A percentile compares a stretch with the other conserved stretches of the same genome.
These are phyloP conservation scores for Alces alces DNA, from an alignment of 2,113 vertebrate genomes.

Conservation along the genomic window DNA sequence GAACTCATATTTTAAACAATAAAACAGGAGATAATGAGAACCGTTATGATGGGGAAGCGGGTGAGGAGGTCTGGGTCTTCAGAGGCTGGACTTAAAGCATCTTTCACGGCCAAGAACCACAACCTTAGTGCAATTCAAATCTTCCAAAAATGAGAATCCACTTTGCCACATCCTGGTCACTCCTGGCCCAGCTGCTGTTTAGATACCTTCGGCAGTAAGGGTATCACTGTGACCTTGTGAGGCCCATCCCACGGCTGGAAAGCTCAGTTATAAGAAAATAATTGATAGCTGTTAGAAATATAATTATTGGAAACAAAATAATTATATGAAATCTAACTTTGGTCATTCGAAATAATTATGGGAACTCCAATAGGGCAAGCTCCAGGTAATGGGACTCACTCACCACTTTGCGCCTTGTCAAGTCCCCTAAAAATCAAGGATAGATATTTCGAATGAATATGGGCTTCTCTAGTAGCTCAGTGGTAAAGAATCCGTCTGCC, in stretches of 20 bases:
- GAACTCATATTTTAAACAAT: too few relatives aligned
- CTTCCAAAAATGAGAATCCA: too few relatives aligned
- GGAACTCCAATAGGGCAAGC: rapidly evolving
- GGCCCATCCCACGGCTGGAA: background rate
- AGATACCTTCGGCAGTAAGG: background rate
- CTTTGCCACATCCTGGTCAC: rapidly evolving
- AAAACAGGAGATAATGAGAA: background rate
- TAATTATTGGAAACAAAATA: background rate
- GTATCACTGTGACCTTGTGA: too few relatives aligned
- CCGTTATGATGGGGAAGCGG: rapidly evolving
- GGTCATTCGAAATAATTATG: background rate
- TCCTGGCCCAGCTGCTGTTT: too few relatives aligned
- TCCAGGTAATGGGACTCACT: rapidly evolving
- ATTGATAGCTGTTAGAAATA: background rate
- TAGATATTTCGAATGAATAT: background rate
- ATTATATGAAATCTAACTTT: background rate
- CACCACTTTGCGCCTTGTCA: rapidly evolving
- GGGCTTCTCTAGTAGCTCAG: background rate
- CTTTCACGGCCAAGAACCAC: background rate
- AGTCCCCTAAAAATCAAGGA: background rate
- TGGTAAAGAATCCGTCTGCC: background rate
- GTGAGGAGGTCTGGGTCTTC: background rate
- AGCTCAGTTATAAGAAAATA: background rate
- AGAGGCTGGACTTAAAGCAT: background rate
- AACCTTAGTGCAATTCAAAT: background rate